Conservation (phyloP, 2,888 invertebrate species). For the Glaucopsyche alexis region DNA sequence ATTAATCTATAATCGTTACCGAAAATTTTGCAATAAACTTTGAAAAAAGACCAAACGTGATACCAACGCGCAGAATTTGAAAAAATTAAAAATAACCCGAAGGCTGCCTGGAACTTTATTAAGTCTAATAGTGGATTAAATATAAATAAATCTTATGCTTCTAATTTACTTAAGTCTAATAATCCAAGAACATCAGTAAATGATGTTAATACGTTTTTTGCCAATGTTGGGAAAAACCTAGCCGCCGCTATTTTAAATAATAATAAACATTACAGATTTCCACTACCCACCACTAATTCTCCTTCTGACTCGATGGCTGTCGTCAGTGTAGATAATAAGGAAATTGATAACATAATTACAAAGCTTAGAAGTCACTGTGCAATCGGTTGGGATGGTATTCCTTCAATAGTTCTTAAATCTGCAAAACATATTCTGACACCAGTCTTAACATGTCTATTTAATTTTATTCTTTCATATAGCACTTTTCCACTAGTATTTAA, state of each 20-base stretch:
- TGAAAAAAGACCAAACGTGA: not conserved
- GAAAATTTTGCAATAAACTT: not conserved
- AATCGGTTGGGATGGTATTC: constrained; percentile 34
- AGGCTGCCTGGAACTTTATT: not conserved
- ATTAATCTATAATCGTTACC: not conserved
- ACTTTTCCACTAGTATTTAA: constrained; percentile 33
- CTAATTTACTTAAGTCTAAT: not conserved
- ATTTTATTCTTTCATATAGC: constrained; percentile 30
- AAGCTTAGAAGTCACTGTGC: constrained; percentile 30
- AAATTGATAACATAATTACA: constrained; percentile 25
- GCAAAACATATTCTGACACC: constrained; percentile 21
- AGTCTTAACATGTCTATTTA: constrained; percentile 32
- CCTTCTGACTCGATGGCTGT: constrained; percentile 29
- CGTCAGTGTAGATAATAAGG: not conserved
- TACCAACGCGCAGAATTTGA: not conserved
- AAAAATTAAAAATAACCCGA: not conserved
- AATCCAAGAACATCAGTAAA: not conserved
- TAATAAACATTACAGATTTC: not conserved
- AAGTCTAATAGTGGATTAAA: not conserved
- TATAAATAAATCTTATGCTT: not conserved
- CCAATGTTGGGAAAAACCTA: not conserved
- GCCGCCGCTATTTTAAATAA: not conserved
- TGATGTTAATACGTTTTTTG: not conserved
- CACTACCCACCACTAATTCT: not conserved
- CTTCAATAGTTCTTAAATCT: constrained; percentile 31